Base-by-base conservation (phyloP, 1,140 invertebrate genomes). In the Proctacanthus coquilletti region DNA sequence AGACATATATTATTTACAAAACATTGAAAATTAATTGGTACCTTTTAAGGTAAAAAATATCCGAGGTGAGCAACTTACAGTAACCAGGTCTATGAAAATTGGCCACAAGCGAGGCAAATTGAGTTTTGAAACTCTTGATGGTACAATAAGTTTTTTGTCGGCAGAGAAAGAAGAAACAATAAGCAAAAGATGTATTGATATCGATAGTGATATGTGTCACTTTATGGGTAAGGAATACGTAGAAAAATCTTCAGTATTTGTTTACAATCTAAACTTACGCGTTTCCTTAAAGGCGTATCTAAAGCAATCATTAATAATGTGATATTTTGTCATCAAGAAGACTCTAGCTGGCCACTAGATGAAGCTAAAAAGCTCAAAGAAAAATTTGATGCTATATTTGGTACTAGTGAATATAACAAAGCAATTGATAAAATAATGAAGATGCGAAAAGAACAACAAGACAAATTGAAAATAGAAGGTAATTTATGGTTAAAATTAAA, bases 311-410 rank as follows among this genome's bases (percentile, higher is more conserved):
- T 99, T 18, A 91, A 92, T 51, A 84, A 92, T 64, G 95, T 99
- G 0, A 83, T 99, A 48, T 96, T 99, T 63, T 98, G 94, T 55
- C 94, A 98, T 61, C 95, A 98, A 72, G 95, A 98, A 63, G 92
- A 98, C 42, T 83, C 91, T 1, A 82, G 79, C 53, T 99, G 95
- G 93, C 94, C 95, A 2, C 64, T 98, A 21, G 84, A 91, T 61
- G 87, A 95, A 66, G 83, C 80, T 0, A 92, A 92, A 61, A 81
- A 83, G 52, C 66, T 99, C 0, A 99, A 98, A 58, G 77, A 88
- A 36, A 83, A 80, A 46, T 98, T 99, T 70, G 96, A 99, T 76
- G 87, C 87, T 32, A 98, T 99, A 41, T 98, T 99, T 70, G 89
- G 92, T 48, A 83, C 93, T 3, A 78, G 77, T 4, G 79, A 81